Evolutionary conservation across 2,113 vertebrate species (phyloP), one percentile per base, ranked within the genome.

Genomic region (Ciconia maguari): DNA sequence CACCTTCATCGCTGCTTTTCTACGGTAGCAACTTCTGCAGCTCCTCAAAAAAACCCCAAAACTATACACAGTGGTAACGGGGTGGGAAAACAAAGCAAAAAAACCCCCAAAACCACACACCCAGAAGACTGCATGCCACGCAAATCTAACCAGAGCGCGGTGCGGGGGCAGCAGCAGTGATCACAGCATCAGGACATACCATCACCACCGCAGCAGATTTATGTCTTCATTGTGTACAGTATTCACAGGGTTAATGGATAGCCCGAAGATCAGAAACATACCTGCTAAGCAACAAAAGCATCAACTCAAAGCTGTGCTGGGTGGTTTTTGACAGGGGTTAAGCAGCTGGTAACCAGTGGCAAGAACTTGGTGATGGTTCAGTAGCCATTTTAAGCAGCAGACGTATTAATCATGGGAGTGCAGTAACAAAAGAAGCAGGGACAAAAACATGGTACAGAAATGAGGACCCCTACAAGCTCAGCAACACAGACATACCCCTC

Each of bases 251-350:
- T 98, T 97, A 98, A 97, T 4, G 32, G 84, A 89, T 0, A 91
- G 93, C 85, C 89, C 49, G 11, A 84, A 96, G 81, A 98, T 85
- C 93, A 97, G 96, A 97, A 96, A 95, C 87, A 78, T 85, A 95
- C 96, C 96, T 96, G 85, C 96, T 97, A 97, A 97, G 95, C 97
- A 97, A 98, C 95, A 95, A 96, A 94, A 94, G 93, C 95, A 97
- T 96, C 94, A 90, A 86, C 95, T 96, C 83, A 57, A 91, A 96
- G 89, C 91, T 86, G 81, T 79, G 84, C 57, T 74, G 93, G 92
- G 95, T 95, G 81, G 90, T 86, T 93, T 95, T 20, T 77, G 87
- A 95, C 96, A 97, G 72, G 85, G 89, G 87, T 95, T 93, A 97
- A 93, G 87, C 96, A 83, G 91, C 29, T 78, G 25, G 84, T 86